A percentile compares a stretch with the other conserved stretches of the same genome.
phyloP scores from a whole-genome alignment of 2,797 vertebrate genomes.

The Protonibea diacanthus region DNA sequence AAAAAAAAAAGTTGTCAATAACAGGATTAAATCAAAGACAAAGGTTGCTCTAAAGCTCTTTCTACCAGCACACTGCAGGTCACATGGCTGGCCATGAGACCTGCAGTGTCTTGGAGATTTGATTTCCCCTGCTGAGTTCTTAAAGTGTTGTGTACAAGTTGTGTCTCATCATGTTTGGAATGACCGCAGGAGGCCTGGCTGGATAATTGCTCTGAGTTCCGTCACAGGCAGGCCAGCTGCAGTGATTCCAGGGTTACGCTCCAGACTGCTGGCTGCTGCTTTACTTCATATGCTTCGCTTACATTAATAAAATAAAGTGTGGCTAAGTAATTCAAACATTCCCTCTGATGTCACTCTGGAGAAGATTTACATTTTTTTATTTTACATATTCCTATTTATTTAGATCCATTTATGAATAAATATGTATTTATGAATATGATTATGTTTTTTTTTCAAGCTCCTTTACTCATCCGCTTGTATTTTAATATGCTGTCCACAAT shows the following conservation, averaged over 20 bases:
- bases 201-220: constrained; percentile 26
- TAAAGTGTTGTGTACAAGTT: constrained; percentile 36
- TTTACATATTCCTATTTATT: constrained; percentile 15
- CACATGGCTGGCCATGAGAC: constrained; percentile 27
- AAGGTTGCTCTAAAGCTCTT: constrained; percentile 34
- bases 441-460: constrained; percentile 7
- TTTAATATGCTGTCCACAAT: not conserved
- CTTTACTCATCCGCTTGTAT: not conserved
- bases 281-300: constrained; percentile 14
- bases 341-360: constrained; percentile 16
- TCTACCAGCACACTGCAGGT: constrained; percentile 4
- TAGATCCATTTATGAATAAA: not conserved
- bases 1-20: constrained; percentile 20
- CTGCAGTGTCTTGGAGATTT: constrained; percentile 39
- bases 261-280: constrained; percentile 24
- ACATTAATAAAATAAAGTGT: constrained; percentile 35
- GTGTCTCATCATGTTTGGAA: constrained; percentile 35
- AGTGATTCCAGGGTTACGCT: constrained; percentile 13
- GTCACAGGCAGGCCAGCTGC: constrained; percentile 23
- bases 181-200: constrained; percentile 35
- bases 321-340: constrained; percentile 32
- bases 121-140: constrained; percentile 37
- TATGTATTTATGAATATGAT: not conserved
- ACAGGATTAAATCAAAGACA: constrained; percentile 27
- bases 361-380: constrained; percentile 1